Conservation (phyloP, 2,888 invertebrate species). For the Elmis aenea region DNA sequence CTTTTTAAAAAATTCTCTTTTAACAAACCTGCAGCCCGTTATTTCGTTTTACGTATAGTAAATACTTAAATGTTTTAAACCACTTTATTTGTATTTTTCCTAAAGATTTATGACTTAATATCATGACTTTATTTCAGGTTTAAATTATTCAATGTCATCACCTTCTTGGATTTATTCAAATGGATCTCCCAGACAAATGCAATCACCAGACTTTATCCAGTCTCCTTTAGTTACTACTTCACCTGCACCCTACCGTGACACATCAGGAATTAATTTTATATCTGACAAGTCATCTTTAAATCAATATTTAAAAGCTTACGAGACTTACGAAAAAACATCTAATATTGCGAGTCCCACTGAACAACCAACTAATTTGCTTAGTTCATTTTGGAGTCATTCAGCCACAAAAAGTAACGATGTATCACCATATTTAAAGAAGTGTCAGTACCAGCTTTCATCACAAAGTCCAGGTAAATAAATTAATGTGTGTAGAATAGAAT, state of each 20-base stretch:
- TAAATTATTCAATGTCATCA: constrained; percentile 19
- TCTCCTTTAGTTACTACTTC: constrained; percentile 3
- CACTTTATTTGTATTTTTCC: no score
- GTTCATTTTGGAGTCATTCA: constrained; percentile 54
- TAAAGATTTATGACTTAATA: no score
- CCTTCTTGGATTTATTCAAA: constrained; percentile 43
- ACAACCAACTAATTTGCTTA: constrained; percentile 48
- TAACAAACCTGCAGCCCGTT: no score
- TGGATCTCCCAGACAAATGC: constrained; percentile 28
- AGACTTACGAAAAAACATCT: constrained; percentile 36
- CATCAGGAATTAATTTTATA: constrained; percentile 44
- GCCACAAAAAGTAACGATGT: constrained; percentile 49
- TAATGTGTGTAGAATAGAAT: neutral
- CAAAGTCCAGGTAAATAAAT: constrained; percentile 34
- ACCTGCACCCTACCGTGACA: constrained; percentile 11
- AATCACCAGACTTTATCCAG: neutral
- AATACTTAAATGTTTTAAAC: no score
- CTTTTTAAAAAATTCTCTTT: no score
- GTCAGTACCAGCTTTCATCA: constrained; percentile 56
- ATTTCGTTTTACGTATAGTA: no score
- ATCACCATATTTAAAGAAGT: constrained; percentile 48
- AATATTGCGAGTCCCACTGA: constrained; percentile 37
- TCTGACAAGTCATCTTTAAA: constrained; percentile 48
- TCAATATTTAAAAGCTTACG: constrained; percentile 47
- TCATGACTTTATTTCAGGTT: no score